Evolutionary conservation across 2,888 invertebrate species (phyloP), one percentile per base, ranked within the genome.

Genomic region (Campoletis raptor): DNA sequence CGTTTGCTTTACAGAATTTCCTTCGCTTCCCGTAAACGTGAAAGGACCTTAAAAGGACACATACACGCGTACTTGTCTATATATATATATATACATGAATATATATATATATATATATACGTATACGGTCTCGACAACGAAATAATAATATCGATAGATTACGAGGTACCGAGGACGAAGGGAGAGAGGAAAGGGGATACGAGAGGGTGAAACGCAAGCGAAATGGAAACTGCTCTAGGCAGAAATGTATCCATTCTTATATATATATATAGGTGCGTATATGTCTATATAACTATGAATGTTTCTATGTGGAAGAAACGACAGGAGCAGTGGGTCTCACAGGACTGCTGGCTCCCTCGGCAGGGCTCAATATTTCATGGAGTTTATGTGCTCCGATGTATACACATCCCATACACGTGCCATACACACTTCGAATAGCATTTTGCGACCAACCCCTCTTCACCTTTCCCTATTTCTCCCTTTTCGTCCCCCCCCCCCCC

Each of bases 121-220:
- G n/a, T 18, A n/a, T 37, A 42, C 45, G 37, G 69, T 79, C 85
- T 74, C 88, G 90, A 91, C 89, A 90, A 91, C 91, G 91, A 91
- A 88, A 88, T 87, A 88, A 88, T 88, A 88, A 92, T 91, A 92
- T 91, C 89, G 90, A 90, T 90, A 90, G 90, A 90, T 91, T 91
- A 90, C 91, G 89, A 90, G 90, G 86, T 81, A 87, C 83, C 85
- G 85, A 57, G 81, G 79, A 80, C 77, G 73, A 15, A 52, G 18
- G 40, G 72, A 18, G 66, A 15, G 37, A 37, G n/a, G n/a, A 30
- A 52, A 9, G 81, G 66, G 48, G 66, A 18, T 15, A 40, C 15
- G 61, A 24, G 57, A 69, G 40, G 45, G 70, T 18, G 10, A 64
- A 67, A 73, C 74, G 86, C 85, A 85, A 86, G 88, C 85, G 88